A percentile compares a stretch with the other conserved stretches of the same genome.
Evolutionary conservation across 2,113 vertebrate genomes (phyloP).

Genomic region (Hydrolagus affinis): DNA sequence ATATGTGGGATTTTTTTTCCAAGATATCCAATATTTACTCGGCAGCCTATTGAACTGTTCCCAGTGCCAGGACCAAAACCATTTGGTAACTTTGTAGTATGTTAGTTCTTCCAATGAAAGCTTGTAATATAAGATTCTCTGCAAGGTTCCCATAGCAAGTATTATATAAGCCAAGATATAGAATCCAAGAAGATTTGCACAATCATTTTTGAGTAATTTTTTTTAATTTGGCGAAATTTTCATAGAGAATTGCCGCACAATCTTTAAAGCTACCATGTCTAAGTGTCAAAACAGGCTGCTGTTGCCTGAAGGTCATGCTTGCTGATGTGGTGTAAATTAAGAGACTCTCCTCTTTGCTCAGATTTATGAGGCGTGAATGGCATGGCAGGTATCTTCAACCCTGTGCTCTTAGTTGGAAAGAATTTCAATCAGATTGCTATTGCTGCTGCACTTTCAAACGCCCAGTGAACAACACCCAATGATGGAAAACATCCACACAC

Average conservation of each 20-base stretch:
- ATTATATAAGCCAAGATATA: too few relatives aligned
- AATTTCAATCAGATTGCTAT: neutral
- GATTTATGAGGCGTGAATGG: neutral
- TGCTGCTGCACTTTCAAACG: neutral
- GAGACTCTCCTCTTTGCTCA: too few relatives aligned
- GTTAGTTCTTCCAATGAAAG: neutral
- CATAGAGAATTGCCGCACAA: neutral
- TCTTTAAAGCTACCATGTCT: neutral
- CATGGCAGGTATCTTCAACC: neutral
- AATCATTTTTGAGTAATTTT: neutral
- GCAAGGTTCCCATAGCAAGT: too few relatives aligned
- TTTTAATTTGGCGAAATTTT: neutral
- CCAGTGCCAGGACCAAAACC: neutral
- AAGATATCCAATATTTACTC: neutral
- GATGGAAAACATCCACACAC: neutral
- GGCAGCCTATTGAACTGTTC: neutral
- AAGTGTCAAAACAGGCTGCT: too few relatives aligned
- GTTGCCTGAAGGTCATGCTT: too few relatives aligned
- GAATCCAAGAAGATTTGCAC: too few relatives aligned
- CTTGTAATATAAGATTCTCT: too few relatives aligned
- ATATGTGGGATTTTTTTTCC: neutral
- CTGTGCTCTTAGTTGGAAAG: neutral
- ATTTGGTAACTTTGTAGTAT: neutral
- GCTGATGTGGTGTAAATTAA: too few relatives aligned
- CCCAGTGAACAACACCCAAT: neutral